phyloP scores from a whole-genome alignment of 2,888 invertebrate genomes.

The Eupithecia dodoneata region DNA sequence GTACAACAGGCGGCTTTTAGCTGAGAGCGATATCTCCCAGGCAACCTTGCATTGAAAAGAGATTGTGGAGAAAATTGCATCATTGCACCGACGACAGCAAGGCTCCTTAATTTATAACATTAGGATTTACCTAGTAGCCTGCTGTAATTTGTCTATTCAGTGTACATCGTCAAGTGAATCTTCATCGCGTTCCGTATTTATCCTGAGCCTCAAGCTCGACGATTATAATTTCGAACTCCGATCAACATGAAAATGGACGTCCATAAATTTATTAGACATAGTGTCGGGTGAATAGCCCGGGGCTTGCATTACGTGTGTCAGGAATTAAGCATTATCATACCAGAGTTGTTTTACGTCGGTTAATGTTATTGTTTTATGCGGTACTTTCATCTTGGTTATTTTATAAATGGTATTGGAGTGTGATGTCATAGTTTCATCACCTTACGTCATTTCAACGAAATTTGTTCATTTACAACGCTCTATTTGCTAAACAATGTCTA shows the following conservation, averaged over 20 bases:
- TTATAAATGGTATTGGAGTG: background rate
- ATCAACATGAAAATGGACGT: slow-evolving; percentile 83
- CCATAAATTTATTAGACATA: slow-evolving; percentile 84
- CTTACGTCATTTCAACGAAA: background rate
- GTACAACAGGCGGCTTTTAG: no score
- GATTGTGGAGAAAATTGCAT: no score
- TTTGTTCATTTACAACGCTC: background rate
- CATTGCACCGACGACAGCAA: no score
- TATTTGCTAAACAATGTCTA: background rate
- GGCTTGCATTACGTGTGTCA: slow-evolving; percentile 83
- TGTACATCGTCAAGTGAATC: slow-evolving; percentile 4
- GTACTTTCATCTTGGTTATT: slow-evolving; percentile 28
- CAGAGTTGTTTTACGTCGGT: slow-evolving; percentile 69
- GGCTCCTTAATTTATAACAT: no score
- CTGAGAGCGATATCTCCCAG: no score
- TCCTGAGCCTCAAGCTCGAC: slow-evolving; percentile 71
- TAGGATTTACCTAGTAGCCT: background rate
- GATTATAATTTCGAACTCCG: slow-evolving; percentile 82
- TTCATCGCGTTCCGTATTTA: slow-evolving; percentile 13
- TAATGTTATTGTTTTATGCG: slow-evolving; percentile 61
- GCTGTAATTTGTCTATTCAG: slow-evolving; percentile 5
- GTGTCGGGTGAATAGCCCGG: slow-evolving; percentile 77
- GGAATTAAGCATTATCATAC: slow-evolving; percentile 82
- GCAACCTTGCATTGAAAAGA: no score
- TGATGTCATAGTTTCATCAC: slow-evolving; percentile 1